A percentile compares a stretch with the other conserved stretches of the same genome.
phyloP scores from a whole-genome alignment of 1,140 invertebrate species.

The Diabrotica virgifera region DNA sequence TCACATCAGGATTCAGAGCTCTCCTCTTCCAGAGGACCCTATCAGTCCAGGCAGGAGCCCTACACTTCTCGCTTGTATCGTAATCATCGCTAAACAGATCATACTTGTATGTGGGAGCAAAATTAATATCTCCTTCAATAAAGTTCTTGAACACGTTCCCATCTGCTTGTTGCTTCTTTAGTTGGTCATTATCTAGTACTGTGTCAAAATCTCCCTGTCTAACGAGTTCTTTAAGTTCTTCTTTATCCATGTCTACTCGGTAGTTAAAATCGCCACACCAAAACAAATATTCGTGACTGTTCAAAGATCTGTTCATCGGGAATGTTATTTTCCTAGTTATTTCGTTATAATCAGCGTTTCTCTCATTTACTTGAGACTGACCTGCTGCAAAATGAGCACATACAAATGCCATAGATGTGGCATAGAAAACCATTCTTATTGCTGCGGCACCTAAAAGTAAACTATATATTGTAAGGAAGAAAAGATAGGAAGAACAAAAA shows the following conservation, averaged over 20 bases:
- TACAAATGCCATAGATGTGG: conserved; percentile 94
- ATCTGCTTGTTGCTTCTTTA: conserved; percentile 75
- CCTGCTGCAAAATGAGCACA: conserved; percentile 99
- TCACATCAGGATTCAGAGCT: conserved; percentile 66
- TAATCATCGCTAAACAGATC: conserved; percentile 99
- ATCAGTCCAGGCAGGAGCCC: conserved; percentile 98
- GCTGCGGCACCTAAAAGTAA: conserved; percentile 77
- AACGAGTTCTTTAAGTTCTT: conserved; percentile 87
- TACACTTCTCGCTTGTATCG: conserved; percentile 97
- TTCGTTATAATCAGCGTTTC: conserved; percentile 95
- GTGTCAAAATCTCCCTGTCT: conserved; percentile 72
- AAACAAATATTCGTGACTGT: conserved; percentile 97
- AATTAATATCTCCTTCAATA: conserved; percentile 86
- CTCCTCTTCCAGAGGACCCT: conserved; percentile 86
- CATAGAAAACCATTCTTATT: conserved; percentile 87
- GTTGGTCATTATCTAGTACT: conserved; percentile 86
- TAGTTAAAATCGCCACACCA: conserved; percentile 99
- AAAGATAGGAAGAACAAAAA: too few relatives aligned
- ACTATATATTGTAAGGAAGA: too few relatives aligned
- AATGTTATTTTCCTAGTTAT: conserved; percentile 91
- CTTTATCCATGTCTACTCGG: conserved; percentile 92
- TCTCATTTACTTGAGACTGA: conserved; percentile 90
- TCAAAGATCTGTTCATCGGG: conserved; percentile 86
- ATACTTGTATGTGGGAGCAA: conserved; percentile 98
- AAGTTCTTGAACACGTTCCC: conserved; percentile 94